A percentile compares a stretch with the other conserved stretches of the same genome.
Conservation (phyloP, 2,888 invertebrate species). For the Thymelicus lineola region DNA sequence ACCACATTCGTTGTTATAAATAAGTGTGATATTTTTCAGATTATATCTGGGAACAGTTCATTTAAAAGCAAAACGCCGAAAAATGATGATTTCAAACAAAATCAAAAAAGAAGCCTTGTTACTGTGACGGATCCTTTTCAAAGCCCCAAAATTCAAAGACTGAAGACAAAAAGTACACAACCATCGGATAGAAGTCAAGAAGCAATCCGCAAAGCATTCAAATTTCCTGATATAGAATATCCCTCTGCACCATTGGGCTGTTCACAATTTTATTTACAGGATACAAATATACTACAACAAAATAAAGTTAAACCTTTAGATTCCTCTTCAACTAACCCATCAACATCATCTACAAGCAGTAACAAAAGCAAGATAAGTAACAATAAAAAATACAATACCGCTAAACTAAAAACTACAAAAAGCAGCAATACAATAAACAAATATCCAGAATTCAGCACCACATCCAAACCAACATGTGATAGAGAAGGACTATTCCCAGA, state of each 20-base stretch:
- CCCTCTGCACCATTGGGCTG: slow-evolving; percentile 42
- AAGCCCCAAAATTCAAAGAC: background rate
- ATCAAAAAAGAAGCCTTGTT: background rate
- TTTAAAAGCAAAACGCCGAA: background rate
- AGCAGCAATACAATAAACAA: slow-evolving; percentile 15
- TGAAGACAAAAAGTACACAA: slow-evolving; percentile 14
- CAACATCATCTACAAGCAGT: background rate
- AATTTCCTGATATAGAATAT: slow-evolving; percentile 63
- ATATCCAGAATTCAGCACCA: slow-evolving; percentile 36
- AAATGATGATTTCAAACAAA: background rate
- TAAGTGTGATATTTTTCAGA: slow-evolving; percentile 11
- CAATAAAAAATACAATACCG: background rate
- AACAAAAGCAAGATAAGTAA: slow-evolving; percentile 24
- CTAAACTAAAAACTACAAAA: slow-evolving; percentile 49
- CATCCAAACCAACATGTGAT: slow-evolving; percentile 37
- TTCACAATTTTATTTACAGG: slow-evolving; percentile 34
- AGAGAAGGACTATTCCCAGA: slow-evolving; percentile 60
- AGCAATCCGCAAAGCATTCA: slow-evolving; percentile 46
- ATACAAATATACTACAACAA: slow-evolving; percentile 27
- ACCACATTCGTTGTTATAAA: too few relatives aligned
- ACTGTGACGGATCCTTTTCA: background rate
- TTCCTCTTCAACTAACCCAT: background rate
- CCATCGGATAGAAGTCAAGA: slow-evolving; percentile 22
- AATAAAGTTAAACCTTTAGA: slow-evolving; percentile 11
- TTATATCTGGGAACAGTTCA: background rate